Evolutionary conservation across 1,140 invertebrate genomes (phyloP), one percentile per base, ranked within the genome.

Genomic region (Sinella curviseta): DNA sequence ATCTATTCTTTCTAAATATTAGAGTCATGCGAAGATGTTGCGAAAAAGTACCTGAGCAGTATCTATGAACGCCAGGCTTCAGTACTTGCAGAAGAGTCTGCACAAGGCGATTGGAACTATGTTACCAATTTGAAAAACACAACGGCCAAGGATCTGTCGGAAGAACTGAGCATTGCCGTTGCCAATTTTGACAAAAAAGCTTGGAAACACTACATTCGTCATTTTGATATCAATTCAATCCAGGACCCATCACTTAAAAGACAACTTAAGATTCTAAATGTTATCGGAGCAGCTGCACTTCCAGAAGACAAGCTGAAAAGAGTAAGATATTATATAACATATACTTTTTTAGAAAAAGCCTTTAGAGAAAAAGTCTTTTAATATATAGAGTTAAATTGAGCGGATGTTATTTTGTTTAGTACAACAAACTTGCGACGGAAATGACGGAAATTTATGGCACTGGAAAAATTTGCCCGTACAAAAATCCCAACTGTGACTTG

Each of bases 361-460:
- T n/a, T n/a, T n/a, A n/a, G n/a, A n/a, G n/a, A n/a, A n/a, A n/a
- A n/a, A n/a, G n/a, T n/a, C n/a, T n/a, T n/a, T n/a, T n/a, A n/a
- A n/a, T n/a, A n/a, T n/a, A n/a, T n/a, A n/a, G n/a, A n/a, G n/a
- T n/a, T n/a, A n/a, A n/a, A n/a, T n/a, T n/a, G n/a, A 20, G 39
- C 39, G 39, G 39, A 48, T 48, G 8, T 48, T 8, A 48, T 20
- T 48, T 48, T n/a, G n/a, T n/a, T 17, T 87, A 96, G 94, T 95
- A 95, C 86, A 95, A 95, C 86, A 90, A 93, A 24, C 86, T 95
- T 24, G 92, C 94, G 78, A 94, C 95, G 84, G 92, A 95, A 82
- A 96, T 97, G 95, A 87, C 95, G 48, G 91, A 92, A 1, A 92
- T 95, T 20, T 97, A 95, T 87, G 95, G 95, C 84, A 90, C 90